Evolutionary conservation across 2,888 invertebrate genomes (phyloP).

Genomic region (Sylvicola fuscatus): DNA sequence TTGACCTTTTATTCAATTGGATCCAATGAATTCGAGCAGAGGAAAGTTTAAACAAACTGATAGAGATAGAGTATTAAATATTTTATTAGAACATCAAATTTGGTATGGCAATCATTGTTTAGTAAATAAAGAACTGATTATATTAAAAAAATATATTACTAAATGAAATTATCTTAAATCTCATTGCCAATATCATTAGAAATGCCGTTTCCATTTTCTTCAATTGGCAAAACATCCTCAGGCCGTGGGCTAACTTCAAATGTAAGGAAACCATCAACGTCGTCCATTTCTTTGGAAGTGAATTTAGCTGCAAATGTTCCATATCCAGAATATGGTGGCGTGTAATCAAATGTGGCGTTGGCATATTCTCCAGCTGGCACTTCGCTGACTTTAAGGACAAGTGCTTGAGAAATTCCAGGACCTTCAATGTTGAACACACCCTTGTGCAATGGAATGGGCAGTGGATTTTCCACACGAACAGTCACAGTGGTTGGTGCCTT

Average conservation of each 20-base stretch:
- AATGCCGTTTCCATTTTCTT: slow-evolving; percentile 15
- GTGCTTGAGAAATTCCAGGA: slow-evolving; percentile 52
- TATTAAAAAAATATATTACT: not conserved
- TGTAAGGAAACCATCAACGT: slow-evolving; percentile 73
- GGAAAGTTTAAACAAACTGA: too few species aligned
- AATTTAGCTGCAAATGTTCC: slow-evolving; percentile 76
- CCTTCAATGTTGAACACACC: slow-evolving; percentile 66
- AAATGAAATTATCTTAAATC: slow-evolving; percentile 1
- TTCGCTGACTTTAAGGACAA: slow-evolving; percentile 43
- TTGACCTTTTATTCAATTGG: too few species aligned
- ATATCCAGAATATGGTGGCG: slow-evolving; percentile 56
- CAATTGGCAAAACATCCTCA: slow-evolving; percentile 13
- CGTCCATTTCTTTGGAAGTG: slow-evolving; percentile 65
- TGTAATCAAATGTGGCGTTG: slow-evolving; percentile 51
- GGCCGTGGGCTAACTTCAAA: slow-evolving; percentile 38
- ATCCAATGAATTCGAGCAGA: too few species aligned
- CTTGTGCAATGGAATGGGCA: slow-evolving; percentile 56
- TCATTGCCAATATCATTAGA: slow-evolving; percentile 11
- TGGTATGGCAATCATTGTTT: not conserved
- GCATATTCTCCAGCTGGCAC: slow-evolving; percentile 44
- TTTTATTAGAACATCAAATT: not conserved
- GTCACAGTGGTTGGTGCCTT: slow-evolving; percentile 33
- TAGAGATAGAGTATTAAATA: too few species aligned
- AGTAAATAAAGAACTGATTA: not conserved
- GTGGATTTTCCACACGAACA: slow-evolving; percentile 56